Base-by-base conservation (phyloP, 2,888 invertebrate genomes). In the Dolichomitus sp. region DNA sequence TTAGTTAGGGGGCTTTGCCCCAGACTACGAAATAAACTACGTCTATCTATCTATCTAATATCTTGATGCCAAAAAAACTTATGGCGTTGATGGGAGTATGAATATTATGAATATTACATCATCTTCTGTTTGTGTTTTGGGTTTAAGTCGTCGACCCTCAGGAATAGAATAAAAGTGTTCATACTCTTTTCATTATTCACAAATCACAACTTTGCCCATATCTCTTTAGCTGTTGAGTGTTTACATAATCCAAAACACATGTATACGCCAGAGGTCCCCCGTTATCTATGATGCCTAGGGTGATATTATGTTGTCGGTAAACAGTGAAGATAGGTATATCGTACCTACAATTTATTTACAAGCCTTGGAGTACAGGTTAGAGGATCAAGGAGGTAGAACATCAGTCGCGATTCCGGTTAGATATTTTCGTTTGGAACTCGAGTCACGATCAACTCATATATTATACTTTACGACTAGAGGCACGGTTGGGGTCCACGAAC, bases 381-480 rank as follows among this genome's bases (percentile, higher is more conserved):
- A 54, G 83, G 72, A 83, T 80, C 83, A 74, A 68, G 73, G 50
- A 50, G 69, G 73, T 69, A 57, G 48, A 74, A 80, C 80, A 77
- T 83, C 52, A 74, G 80, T 77, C 77, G 69, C 69, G 59, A 65
- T 83, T 45, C 48, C 73, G 57, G 68, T 65, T 61, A 72, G 75
- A 59, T 73, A 80, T 76, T 66, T 66, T 52, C 37, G 65, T 77
- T 76, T 63, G 57, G 48, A 77, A 83, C 77, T 77, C 83, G 50
- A 77, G 83, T 80, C 83, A 83, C 83, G 83, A 83, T 80, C 83
- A 65, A 54, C 83, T 83, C 83, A 83, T 83, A 83, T 74, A 83
- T 83, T 83, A 83, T 83, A 83, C 80, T 83, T 80, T 80, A 83
- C 77, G 83, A 80, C 76, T 74, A 50, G 66, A 61, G 42, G 69